Evolutionary conservation across 1,140 invertebrate species (phyloP), one percentile per base, ranked within the genome.

Genomic region (Drosophila trapezifrons): DNA sequence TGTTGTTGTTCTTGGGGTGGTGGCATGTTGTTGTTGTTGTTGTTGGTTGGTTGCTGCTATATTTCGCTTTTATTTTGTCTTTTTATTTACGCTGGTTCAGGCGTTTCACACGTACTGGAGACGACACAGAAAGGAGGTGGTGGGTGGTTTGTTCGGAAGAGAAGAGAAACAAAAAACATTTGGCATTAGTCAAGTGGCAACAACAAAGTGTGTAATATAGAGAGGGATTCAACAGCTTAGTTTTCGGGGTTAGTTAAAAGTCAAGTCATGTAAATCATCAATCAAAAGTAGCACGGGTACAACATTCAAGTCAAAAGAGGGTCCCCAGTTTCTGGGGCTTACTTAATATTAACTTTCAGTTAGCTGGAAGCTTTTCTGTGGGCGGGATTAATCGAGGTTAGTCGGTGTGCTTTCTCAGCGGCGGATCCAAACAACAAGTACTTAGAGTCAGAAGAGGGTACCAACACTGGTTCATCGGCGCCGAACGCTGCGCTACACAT

Each of bases 1-100:
- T 70, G 63, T 66, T 59, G 51, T 71, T 57, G 62, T 52, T 52
- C 51, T 52, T 52, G 29, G 58, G 43, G 29, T 80, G 60, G 58
- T 81, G 79, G 65, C 67, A 49, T 86, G 64, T 57, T 83, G 75
- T 32, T 78, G 55, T 72, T 64, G 15, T 60, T 78, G 63, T 46
- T 80, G 64, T 54, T 65, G 64, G 76, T 27, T 78, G 46, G 66
- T 63, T 77, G 49, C 69, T 77, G 60, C 60, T 73, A 63, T 65
- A 54, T 42, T 75, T 45, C 47, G 46, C 13, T 42, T 49, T 52
- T n/a, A 20, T n/a, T 66, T 64, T 76, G 76, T 90, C 72, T 87
- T 87, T 91, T 92, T 92, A 92, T 92, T 92, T 92, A 91, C 91
- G 91, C 85, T 92, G 91, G 78, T 89, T 92, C 47, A 92, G 91